Conservation (phyloP, 1,140 invertebrate species). For the Drosophila mojavensis region DNA sequence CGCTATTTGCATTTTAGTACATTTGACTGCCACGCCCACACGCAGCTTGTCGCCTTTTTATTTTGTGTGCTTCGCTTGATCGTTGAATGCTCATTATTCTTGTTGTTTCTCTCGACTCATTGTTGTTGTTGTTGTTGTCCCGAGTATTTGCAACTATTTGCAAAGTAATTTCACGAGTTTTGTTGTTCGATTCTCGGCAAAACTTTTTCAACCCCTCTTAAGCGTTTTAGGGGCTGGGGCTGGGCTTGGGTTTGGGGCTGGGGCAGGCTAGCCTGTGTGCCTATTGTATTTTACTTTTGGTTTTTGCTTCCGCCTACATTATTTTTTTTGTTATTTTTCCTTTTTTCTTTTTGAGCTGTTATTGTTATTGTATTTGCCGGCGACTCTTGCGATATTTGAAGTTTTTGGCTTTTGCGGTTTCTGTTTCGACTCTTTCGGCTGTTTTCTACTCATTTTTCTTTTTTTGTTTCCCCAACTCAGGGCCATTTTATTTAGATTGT, state of each 20-base stretch:
- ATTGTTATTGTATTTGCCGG: slow-evolving; percentile 58
- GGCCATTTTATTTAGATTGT: slow-evolving; percentile 27
- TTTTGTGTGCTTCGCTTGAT: slow-evolving; percentile 59
- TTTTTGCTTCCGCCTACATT: slow-evolving; percentile 6
- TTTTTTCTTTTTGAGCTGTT: slow-evolving; percentile 25
- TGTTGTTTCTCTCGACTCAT: slow-evolving; percentile 26
- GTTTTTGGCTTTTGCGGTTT: slow-evolving; percentile 60
- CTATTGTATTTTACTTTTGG: slow-evolving; percentile 38
- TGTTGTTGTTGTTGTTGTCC: slow-evolving; percentile 17
- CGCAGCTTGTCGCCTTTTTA: slow-evolving; percentile 13
- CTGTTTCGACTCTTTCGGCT: slow-evolving; percentile 34
- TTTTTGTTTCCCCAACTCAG: slow-evolving; percentile 3
- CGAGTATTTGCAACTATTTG: slow-evolving; percentile 62
- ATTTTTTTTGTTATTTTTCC: too few species aligned
- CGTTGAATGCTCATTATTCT: slow-evolving; percentile 65
- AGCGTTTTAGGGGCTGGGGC: slow-evolving; percentile 2
- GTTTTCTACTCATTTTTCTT: not conserved
- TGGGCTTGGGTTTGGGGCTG: slow-evolving; percentile 8
- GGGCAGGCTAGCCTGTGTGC: slow-evolving; percentile 19
- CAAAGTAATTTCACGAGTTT: slow-evolving; percentile 71
- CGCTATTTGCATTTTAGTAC: slow-evolving; percentile 40
- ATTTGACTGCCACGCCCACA: slow-evolving; percentile 38
- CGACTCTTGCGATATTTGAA: slow-evolving; percentile 51
- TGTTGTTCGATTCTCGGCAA: slow-evolving; percentile 59
- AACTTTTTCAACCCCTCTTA: slow-evolving; percentile 38